phyloP scores from a whole-genome alignment of 2,797 vertebrate genomes.

The Acrocephalus scirpaceus region DNA sequence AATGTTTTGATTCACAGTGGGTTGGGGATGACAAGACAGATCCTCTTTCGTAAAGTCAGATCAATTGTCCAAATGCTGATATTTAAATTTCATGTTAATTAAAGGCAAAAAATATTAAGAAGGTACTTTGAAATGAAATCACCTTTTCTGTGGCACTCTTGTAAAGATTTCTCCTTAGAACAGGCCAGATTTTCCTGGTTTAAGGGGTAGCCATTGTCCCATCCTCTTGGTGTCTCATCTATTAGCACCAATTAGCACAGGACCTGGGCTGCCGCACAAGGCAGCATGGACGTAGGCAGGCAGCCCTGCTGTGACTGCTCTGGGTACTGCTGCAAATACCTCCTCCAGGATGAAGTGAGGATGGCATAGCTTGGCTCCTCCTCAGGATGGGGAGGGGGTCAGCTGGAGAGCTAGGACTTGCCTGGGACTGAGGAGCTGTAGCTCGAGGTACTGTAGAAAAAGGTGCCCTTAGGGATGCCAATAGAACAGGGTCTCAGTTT shows the following conservation, averaged over 20 bases:
- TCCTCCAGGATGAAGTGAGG: neutral
- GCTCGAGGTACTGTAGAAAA: neutral
- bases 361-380: neutral
- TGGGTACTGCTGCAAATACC: neutral
- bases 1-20: accelerated
- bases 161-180: neutral
- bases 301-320: neutral
- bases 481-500: neutral
- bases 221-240: neutral
- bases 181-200: neutral
- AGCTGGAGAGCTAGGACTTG: neutral
- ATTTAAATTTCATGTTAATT: neutral
- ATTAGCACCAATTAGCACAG: neutral
- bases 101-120: neutral
- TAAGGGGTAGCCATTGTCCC: neutral
- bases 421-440: neutral
- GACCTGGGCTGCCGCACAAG: neutral
- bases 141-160: neutral
- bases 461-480: neutral
- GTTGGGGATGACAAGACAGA: neutral
- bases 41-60: neutral
- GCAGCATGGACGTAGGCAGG: neutral
- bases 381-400: accelerated
- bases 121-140: neutral
- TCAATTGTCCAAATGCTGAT: neutral